phyloP scores from a whole-genome alignment of 2,797 vertebrate species.

The Carapus acus region DNA sequence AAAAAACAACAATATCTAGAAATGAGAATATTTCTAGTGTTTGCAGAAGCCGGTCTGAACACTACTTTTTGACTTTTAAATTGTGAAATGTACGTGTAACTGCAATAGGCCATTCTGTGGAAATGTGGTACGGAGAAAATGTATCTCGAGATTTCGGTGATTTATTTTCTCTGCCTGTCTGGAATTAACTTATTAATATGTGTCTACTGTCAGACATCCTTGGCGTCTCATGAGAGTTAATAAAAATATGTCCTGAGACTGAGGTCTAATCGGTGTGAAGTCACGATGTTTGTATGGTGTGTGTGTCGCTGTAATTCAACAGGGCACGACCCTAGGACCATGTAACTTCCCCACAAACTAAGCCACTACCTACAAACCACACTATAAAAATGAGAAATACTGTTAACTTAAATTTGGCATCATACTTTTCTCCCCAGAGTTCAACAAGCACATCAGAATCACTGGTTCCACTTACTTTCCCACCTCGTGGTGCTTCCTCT shows the following conservation, averaged over 20 bases:
- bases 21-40: constrained; percentile 29
- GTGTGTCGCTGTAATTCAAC: too few relatives aligned
- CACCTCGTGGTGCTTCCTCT: too few relatives aligned
- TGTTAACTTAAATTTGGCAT: too few relatives aligned
- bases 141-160: constrained; percentile 19
- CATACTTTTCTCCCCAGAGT: too few relatives aligned
- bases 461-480: too few relatives aligned
- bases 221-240: constrained; percentile 45
- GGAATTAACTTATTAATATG: constrained; percentile 31
- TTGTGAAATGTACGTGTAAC: constrained; percentile 30
- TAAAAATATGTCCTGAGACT: constrained; percentile 36
- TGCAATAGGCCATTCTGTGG: constrained; percentile 27
- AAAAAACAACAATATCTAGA: constrained; percentile 19
- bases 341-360: too few relatives aligned
- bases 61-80: too few relatives aligned
- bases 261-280: background rate
- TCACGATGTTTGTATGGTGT: too few relatives aligned
- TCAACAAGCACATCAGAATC: too few relatives aligned
- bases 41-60: constrained; percentile 23
- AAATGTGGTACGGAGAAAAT: constrained; percentile 29
- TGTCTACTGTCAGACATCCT: constrained; percentile 41
- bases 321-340: too few relatives aligned
- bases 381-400: too few relatives aligned
- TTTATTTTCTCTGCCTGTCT: constrained; percentile 19
- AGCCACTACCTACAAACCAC: too few relatives aligned